A percentile compares a stretch with the other conserved stretches of the same genome.
phyloP scores from a whole-genome alignment of 2,113 vertebrate genomes.

The Aegithalos caudatus region DNA sequence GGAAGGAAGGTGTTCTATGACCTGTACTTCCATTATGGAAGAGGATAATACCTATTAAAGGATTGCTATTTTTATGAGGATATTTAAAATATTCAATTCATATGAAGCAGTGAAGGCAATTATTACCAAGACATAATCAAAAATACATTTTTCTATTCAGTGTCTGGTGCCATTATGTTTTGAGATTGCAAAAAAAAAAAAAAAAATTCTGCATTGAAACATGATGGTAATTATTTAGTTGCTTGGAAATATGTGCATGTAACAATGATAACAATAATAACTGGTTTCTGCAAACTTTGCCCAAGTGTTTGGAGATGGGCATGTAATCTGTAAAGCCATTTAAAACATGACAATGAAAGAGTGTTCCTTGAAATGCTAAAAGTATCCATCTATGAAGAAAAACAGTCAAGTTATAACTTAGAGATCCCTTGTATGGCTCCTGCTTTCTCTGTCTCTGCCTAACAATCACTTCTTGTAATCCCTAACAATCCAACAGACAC shows the following conservation, averaged over 20 bases:
- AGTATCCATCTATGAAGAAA: neutral
- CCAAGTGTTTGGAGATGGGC: neutral
- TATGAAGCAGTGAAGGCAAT: neutral
- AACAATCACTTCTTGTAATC: neutral
- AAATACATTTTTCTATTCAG: slow-evolving; percentile 10
- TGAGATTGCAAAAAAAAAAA: slow-evolving; percentile 47
- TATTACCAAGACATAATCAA: slow-evolving; percentile 2
- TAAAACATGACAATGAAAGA: neutral
- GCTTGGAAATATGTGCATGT: neutral
- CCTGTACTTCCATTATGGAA: slow-evolving; percentile 2
- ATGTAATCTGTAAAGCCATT: neutral
- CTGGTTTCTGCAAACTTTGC: neutral
- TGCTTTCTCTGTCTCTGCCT: neutral
- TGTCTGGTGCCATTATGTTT: slow-evolving; percentile 64
- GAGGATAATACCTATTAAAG: neutral
- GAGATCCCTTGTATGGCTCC: neutral
- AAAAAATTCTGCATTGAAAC: slow-evolving; percentile 51
- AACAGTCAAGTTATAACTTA: neutral
- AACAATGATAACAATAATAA: neutral
- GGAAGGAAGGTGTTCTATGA: slow-evolving; percentile 20
- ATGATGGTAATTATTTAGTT: slow-evolving; percentile 49
- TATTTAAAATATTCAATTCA: slow-evolving; percentile 29
- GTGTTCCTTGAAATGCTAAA: neutral
- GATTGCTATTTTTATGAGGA: slow-evolving; percentile 6
- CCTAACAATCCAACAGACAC: neutral